A percentile compares a stretch with the other conserved stretches of the same genome.
phyloP scores from a whole-genome alignment of 2,113 vertebrate species.

The Beaufortia kweichowensis region DNA sequence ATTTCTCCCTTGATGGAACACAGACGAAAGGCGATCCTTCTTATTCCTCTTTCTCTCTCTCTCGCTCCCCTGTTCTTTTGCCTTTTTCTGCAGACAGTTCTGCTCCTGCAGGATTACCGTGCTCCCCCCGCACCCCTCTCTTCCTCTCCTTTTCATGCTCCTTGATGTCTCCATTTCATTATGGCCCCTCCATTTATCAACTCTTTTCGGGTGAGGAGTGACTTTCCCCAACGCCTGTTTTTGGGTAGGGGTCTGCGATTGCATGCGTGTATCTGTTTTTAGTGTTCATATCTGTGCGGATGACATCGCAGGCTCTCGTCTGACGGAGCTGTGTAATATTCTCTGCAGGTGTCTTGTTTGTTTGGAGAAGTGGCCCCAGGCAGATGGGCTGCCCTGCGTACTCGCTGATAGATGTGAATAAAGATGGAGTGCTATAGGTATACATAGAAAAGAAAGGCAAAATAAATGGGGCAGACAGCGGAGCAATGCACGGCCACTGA shows the following conservation, averaged over 20 bases:
- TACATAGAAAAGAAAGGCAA: constrained; percentile 59
- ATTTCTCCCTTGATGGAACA: constrained; percentile 99
- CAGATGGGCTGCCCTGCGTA: constrained; percentile 43
- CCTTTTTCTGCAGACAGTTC: constrained; percentile 43
- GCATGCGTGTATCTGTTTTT: constrained; percentile 43
- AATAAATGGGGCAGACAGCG: constrained; percentile 81
- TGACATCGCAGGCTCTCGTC: constrained; percentile 18
- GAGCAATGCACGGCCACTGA: constrained; percentile 80
- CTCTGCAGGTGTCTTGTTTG: constrained; percentile 52
- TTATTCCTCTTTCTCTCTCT: constrained; percentile 74
- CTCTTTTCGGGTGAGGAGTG: constrained; percentile 83
- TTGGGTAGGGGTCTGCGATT: constrained; percentile 42
- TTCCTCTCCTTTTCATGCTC: constrained; percentile 86
- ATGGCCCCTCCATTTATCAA: constrained; percentile 95
- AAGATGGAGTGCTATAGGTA: constrained; percentile 63
- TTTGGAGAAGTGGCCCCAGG: constrained; percentile 34
- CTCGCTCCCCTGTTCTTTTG: constrained; percentile 61
- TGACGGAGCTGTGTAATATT: constrained; percentile 54
- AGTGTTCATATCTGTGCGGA: constrained; percentile 40
- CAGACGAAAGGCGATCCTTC: constrained; percentile 95
- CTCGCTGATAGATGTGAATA: constrained; percentile 60
- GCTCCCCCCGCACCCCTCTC: constrained; percentile 70
- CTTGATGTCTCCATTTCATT: constrained; percentile 99
- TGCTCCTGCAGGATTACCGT: constrained; percentile 63
- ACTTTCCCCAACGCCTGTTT: constrained; percentile 81